Evolutionary conservation across 2,888 invertebrate genomes (phyloP).

Genomic region (Cyaniris semiargus): DNA sequence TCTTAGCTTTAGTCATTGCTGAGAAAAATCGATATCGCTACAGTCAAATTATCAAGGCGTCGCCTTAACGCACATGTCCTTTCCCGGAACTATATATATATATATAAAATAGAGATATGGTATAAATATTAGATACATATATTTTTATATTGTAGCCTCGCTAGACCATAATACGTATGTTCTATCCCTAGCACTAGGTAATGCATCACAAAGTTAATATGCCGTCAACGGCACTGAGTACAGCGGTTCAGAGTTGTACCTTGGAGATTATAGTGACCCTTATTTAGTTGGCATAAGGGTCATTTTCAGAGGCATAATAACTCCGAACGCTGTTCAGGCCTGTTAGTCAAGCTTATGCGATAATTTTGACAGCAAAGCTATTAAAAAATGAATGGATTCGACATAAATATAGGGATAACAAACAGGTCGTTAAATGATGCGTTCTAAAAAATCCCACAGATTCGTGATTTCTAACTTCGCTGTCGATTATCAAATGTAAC

Average conservation of each 20-base stretch:
- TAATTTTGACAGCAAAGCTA: neutral
- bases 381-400: neutral
- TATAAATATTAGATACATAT: no score
- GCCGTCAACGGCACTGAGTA: slow-evolving; percentile 9
- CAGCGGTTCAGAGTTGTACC: neutral
- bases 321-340: neutral
- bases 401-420: neutral
- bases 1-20: no score
- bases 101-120: no score
- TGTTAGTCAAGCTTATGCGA: neutral
- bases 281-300: neutral
- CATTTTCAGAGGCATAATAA: neutral
- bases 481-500: neutral
- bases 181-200: neutral
- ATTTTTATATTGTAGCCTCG: no score
- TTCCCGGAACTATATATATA: no score
- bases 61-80: no score
- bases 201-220: slow-evolving; percentile 29
- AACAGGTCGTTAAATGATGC: neutral
- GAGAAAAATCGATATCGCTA: no score
- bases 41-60: no score
- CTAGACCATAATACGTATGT: neutral
- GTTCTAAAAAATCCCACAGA: neutral
- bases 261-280: neutral
- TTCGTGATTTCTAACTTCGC: neutral